Evolutionary conservation across 1,140 invertebrate species (phyloP), one percentile per base, ranked within the genome.

Genomic region (Brachionus sp.): DNA sequence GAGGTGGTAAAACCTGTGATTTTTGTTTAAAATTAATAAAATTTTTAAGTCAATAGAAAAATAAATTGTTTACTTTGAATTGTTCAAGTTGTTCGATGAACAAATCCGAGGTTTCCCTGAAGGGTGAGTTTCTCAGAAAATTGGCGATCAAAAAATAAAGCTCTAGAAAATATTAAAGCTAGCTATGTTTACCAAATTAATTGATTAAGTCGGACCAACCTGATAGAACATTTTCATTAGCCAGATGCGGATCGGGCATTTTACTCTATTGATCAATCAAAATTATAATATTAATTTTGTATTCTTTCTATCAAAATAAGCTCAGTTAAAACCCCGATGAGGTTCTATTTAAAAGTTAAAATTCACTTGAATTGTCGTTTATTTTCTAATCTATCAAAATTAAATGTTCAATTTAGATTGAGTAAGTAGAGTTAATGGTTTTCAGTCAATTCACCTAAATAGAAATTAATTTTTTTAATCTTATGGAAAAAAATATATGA

Each of bases 111-210:
- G 62, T 80, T 62, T 80, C 77, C 33, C 57, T 25, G 29, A 62
- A 80, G 10, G 77, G 77, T n/a, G 50, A 23, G 62, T 80, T 80
- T n/a, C 23, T 57, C 37, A 80, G 57, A 16, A 62, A 66, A 12
- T 80, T 39, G n/a, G 77, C 77, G 23, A 80, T 80, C 62, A 80
- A 66, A 66, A 80, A 80, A 19, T 80, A 80, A 16, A 80, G 77
- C n/a, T 80, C 77, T 80, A 16, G 6, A 25, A 13, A 46, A 46
- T n/a, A n/a, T 29, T 29, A 39, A 50, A 3, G 7, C 13, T 42
- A 25, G 29, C 6, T 10, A 10, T 44, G 42, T 42, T 29, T 37
- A 0, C 1, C 5, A 7, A 19, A 13, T 19, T 4, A 46, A 44
- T 16, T 29, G 12, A 75, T 23, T 25, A 46, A 44, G 25, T 13